Conservation (phyloP, 2,888 invertebrate genomes). For the Folsomia manolachei region DNA sequence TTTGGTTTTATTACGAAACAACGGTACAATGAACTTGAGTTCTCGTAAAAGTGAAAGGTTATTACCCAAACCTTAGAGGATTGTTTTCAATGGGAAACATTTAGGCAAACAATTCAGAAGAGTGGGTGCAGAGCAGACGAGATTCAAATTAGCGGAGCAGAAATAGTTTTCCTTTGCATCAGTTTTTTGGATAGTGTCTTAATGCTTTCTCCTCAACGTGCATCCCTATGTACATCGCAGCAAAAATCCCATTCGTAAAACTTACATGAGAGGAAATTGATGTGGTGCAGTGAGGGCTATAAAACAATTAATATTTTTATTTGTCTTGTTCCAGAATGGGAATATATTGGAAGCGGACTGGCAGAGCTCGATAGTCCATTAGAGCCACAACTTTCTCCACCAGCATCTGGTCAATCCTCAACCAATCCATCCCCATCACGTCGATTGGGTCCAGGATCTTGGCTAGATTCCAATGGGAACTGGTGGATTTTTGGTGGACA, state of each 20-base stretch:
- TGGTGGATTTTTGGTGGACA: conserved; percentile 51
- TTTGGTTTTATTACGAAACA: not conserved
- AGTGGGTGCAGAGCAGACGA: no score
- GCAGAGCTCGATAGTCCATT: conserved; percentile 29
- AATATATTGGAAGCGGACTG: conserved; percentile 31
- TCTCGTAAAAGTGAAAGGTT: not conserved
- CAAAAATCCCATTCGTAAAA: no score
- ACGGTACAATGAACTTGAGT: not conserved
- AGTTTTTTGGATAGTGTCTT: no score
- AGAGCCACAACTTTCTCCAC: conserved; percentile 19
- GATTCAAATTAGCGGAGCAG: no score
- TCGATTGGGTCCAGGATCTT: conserved; percentile 41
- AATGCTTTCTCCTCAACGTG: no score
- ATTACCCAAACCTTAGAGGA: no score
- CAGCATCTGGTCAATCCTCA: no score
- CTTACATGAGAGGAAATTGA: not conserved
- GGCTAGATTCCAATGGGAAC: conserved; percentile 39
- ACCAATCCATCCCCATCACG: conserved; percentile 24
- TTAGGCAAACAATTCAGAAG: no score
- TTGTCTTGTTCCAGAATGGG: conserved; percentile 40
- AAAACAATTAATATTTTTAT: conserved; percentile 9
- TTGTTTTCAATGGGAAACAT: no score
- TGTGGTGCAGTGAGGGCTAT: not conserved
- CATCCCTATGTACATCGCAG: no score
- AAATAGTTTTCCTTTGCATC: no score